phyloP scores from a whole-genome alignment of 2,888 invertebrate species.

The Polyommatus iphigenia region DNA sequence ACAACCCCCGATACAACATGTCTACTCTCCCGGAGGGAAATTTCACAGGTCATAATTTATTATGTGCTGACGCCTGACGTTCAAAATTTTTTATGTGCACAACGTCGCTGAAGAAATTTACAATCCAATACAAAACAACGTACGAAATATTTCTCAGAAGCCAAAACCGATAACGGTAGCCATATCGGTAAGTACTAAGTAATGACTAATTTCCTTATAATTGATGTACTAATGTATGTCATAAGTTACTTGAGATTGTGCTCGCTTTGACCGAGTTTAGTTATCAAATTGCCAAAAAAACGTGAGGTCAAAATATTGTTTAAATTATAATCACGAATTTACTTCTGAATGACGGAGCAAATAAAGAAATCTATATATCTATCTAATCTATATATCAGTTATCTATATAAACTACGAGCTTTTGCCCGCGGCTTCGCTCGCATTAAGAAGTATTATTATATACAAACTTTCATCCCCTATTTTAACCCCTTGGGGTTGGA shows the following conservation, averaged over 20 bases:
- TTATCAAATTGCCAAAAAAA: neutral
- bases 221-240: neutral
- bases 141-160: neutral
- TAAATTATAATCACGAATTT: neutral
- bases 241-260: neutral
- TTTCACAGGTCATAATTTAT: no score
- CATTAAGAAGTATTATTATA: no score
- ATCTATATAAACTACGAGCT: no score
- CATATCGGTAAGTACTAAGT: neutral
- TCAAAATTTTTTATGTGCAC: no score
- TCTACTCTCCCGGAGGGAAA: no score
- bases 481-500: no score
- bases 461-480: no score
- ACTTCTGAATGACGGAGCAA: neutral
- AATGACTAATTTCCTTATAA: slow-evolving; percentile 7
- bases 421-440: no score
- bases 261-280: neutral
- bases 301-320: neutral
- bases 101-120: neutral
- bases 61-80: no score
- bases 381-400: no score
- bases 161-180: neutral
- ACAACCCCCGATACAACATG: no score
- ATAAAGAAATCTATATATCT: no score
- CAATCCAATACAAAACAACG: neutral